phyloP scores from a whole-genome alignment of 92 coral and sea anemone genomes.

The Palythoa heliodiscus region DNA sequence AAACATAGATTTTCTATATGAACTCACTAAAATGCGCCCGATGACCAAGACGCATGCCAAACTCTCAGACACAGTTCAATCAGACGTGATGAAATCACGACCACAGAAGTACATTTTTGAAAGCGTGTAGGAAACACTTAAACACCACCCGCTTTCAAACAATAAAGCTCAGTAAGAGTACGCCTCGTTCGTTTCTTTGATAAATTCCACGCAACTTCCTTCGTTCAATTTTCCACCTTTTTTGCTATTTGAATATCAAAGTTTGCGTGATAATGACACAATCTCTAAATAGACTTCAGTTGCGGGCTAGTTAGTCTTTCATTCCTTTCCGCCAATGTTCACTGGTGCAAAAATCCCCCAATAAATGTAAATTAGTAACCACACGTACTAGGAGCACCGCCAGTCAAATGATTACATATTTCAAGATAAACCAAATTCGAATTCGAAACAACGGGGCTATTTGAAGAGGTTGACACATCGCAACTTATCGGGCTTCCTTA shows the following conservation, averaged over 20 bases:
- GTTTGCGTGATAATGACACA: neutral
- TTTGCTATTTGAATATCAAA: too few species aligned
- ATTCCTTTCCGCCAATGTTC: conserved; percentile 40
- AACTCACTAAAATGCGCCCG: neutral
- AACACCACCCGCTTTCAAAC: conserved; percentile 43
- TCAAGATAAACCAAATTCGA: neutral
- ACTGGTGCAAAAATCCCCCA: conserved; percentile 30
- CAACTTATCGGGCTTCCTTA: neutral
- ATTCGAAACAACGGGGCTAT: neutral
- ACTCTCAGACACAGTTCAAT: neutral
- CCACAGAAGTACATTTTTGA: conserved; percentile 31
- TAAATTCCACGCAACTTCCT: conserved; percentile 26
- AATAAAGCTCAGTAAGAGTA: conserved; percentile 6
- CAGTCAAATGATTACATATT: conserved; percentile 13
- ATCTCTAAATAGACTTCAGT: neutral
- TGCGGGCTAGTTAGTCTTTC: neutral
- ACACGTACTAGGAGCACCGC: neutral
- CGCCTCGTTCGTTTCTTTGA: neutral
- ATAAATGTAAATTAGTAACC: conserved; percentile 29
- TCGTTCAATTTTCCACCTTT: neutral
- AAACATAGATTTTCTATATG: neutral
- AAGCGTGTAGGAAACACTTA: conserved; percentile 27
- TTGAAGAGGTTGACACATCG: neutral
- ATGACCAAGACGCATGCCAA: neutral
- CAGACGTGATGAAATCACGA: conserved; percentile 32